These are phyloP conservation scores for Palythoa grandis DNA, from an alignment of 92 coral and sea anemone genomes.

Conservation along the genomic window DNA sequence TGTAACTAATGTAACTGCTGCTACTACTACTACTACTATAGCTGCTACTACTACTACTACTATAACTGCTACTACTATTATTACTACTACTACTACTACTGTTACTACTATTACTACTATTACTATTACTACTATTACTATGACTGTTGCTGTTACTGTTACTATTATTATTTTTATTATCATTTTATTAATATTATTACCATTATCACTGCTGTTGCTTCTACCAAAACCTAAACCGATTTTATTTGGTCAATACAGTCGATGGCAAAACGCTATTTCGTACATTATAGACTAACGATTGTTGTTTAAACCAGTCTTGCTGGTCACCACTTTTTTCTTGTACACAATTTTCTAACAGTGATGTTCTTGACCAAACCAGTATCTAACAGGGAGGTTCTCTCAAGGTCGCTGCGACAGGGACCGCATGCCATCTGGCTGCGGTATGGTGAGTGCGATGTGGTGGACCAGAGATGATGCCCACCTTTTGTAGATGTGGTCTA, in stretches of 20 bases:
- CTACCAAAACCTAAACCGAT: neutral
- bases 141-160: neutral
- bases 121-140: neutral
- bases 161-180: no score
- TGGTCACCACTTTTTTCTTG: no score
- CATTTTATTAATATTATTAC: no score
- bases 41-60: neutral
- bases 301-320: no score
- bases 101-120: neutral
- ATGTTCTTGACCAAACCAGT: neutral
- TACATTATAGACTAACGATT: no score
- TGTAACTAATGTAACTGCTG: neutral
- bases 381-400: conserved; percentile 29
- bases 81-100: no score
- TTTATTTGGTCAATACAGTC: neutral
- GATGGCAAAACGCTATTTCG: no score
- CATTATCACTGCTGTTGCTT: neutral
- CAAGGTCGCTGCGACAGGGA: conserved; percentile 6
- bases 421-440: neutral
- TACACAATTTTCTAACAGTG: no score
- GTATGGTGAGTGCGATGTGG: neutral
- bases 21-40: no score
- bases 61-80: neutral
- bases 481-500: conserved; percentile 2
- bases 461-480: neutral